Percentiles rank a stretch among this genome's conserved stretches.
Evolutionary conservation across 2,888 invertebrate genomes (phyloP).

Genomic region (Phymatocera aterrima): DNA sequence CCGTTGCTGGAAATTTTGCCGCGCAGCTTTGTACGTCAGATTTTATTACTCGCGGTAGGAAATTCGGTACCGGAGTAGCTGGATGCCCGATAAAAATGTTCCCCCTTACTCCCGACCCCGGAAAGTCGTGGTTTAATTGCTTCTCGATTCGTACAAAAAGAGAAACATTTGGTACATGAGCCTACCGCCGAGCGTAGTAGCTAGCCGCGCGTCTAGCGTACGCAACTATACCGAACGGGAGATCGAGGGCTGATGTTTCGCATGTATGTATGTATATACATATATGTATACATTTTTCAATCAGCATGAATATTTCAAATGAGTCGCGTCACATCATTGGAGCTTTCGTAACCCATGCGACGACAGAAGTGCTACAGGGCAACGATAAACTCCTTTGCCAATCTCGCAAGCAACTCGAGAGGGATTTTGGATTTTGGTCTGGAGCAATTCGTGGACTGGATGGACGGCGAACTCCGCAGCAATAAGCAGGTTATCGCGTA

Average conservation of each 20-base stretch:
- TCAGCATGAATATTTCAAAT: background rate
- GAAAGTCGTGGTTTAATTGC: no score
- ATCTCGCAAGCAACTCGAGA: conserved; percentile 17
- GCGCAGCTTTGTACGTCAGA: background rate
- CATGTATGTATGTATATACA: no score
- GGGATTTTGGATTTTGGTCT: conserved; percentile 1
- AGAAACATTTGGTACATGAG: no score
- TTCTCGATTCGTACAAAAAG: no score
- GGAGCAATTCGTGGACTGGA: conserved; percentile 15
- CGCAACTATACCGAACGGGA: no score
- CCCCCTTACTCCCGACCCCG: no score
- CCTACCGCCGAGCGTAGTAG: no score
- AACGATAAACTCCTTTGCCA: conserved; percentile 30
- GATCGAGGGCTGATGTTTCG: no score
- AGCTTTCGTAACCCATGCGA: background rate
- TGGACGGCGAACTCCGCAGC: conserved; percentile 23
- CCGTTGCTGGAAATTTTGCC: background rate
- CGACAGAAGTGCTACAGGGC: background rate
- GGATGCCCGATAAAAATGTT: background rate
- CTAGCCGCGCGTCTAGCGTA: no score
- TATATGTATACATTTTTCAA: conserved; percentile 10
- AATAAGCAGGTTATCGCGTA: conserved; percentile 41
- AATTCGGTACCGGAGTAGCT: background rate
- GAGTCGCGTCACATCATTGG: background rate
- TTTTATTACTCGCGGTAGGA: conserved; percentile 3